Conservation (phyloP, 2,797 vertebrate genomes). For the Pterois miles region DNA sequence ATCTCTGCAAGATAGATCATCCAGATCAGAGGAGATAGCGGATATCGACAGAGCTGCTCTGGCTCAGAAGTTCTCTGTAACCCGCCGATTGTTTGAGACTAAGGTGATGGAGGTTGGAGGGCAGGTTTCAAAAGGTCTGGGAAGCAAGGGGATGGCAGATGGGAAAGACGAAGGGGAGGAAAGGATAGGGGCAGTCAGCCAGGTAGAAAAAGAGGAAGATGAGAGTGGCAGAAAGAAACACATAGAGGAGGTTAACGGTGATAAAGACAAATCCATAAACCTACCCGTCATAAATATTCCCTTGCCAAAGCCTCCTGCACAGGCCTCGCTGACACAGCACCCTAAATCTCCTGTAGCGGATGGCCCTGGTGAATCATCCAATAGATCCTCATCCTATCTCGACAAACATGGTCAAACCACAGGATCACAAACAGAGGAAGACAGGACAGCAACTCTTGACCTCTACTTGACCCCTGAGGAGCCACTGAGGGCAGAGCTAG, state of each 20-base stretch:
- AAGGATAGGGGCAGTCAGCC: slow-evolving; percentile 6
- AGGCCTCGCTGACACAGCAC: neutral
- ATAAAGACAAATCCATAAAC: slow-evolving; percentile 55
- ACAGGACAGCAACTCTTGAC: neutral
- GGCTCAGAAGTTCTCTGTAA: slow-evolving; percentile 92
- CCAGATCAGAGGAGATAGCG: slow-evolving; percentile 80
- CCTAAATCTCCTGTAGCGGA: slow-evolving; percentile 30
- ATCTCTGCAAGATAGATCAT: slow-evolving; percentile 70
- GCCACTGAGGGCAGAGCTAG: slow-evolving; percentile 81
- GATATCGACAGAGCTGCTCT: slow-evolving; percentile 88
- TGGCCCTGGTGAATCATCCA: slow-evolving; percentile 4
- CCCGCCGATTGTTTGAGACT: slow-evolving; percentile 90
- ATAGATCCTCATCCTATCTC: slow-evolving; percentile 11
- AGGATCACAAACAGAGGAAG: neutral
- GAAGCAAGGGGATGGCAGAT: slow-evolving; percentile 36
- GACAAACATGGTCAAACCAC: slow-evolving; percentile 10
- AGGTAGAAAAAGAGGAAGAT: slow-evolving; percentile 49
- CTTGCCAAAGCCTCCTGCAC: slow-evolving; percentile 5
- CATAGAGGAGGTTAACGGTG: slow-evolving; percentile 24
- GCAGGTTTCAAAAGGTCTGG: slow-evolving; percentile 39
- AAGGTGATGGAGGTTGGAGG: slow-evolving; percentile 77
- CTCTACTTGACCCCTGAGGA: slow-evolving; percentile 58
- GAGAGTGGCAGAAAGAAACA: slow-evolving; percentile 5
- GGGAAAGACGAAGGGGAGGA: slow-evolving; percentile 39
- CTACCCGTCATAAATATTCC: slow-evolving; percentile 42